Conservation (phyloP, 1,140 invertebrate species). For the Brevipalpus yothersi region DNA sequence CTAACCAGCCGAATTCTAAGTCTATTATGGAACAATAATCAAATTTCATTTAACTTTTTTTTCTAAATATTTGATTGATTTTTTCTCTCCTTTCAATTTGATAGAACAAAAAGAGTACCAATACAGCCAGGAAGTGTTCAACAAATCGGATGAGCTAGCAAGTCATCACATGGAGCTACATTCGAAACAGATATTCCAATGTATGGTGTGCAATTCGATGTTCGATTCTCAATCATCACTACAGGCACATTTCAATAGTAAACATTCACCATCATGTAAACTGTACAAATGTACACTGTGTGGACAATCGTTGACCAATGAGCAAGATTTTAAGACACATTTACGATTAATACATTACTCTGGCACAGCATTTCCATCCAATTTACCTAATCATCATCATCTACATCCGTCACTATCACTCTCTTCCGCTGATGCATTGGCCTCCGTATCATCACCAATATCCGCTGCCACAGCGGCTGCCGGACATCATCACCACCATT, state of each 20-base stretch:
- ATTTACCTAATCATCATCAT: neutral
- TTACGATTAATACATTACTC: conserved; percentile 23
- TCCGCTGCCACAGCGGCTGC: neutral
- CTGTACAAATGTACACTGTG: conserved; percentile 57
- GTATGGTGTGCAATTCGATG: conserved; percentile 61
- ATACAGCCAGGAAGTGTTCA: conserved; percentile 37
- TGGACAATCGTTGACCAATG: conserved; percentile 37
- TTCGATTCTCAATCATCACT: conserved; percentile 53
- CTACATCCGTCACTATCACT: neutral
- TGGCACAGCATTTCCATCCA: neutral
- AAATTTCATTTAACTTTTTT: no score
- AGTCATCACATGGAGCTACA: conserved; percentile 63
- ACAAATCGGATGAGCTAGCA: conserved; percentile 58
- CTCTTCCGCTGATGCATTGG: neutral
- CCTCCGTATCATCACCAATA: neutral
- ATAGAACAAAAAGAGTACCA: no score
- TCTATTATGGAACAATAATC: no score
- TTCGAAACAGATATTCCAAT: conserved; percentile 59
- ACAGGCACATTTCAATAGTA: conserved; percentile 66
- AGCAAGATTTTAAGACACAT: conserved; percentile 40
- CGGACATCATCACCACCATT: neutral
- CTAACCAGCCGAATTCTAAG: no score
- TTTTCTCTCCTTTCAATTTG: no score
- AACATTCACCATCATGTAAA: conserved; percentile 52
- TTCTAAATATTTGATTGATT: no score